Evolutionary conservation across 2,888 invertebrate genomes (phyloP).

Genomic region (Stomorhina lunata): DNA sequence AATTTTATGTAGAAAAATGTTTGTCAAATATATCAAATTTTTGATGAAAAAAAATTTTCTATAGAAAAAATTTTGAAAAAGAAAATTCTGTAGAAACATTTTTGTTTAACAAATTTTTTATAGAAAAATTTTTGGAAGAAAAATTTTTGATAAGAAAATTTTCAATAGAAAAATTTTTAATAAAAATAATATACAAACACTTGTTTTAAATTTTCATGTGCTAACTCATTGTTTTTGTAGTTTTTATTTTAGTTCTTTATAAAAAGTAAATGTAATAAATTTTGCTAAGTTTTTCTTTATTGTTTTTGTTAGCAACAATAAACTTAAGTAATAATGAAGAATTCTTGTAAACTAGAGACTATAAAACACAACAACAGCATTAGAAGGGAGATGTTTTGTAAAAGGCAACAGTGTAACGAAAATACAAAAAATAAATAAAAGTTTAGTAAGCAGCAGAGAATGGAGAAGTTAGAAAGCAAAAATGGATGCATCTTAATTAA

Average conservation of each 20-base stretch:
- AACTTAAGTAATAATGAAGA: constrained; percentile 40
- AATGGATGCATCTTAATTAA: constrained; percentile 46
- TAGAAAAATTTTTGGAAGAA: too few relatives aligned
- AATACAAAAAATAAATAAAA: not conserved
- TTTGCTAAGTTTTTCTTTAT: constrained; percentile 2
- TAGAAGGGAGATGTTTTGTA: too few relatives aligned
- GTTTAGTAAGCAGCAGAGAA: not conserved
- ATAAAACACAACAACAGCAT: constrained; percentile 16
- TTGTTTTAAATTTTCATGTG: not conserved
- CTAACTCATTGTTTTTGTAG: not conserved
- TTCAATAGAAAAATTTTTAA: too few relatives aligned
- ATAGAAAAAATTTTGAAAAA: too few relatives aligned
- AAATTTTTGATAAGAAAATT: too few relatives aligned
- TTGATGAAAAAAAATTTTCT: too few relatives aligned
- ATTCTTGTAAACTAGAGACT: constrained; percentile 36
- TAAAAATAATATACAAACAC: not conserved
- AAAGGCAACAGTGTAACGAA: constrained; percentile 13
- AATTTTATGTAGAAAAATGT: too few relatives aligned
- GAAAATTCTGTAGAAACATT: too few relatives aligned
- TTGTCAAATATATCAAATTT: too few relatives aligned
- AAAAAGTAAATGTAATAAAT: constrained; percentile 38
- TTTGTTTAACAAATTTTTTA: too few relatives aligned
- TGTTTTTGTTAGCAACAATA: constrained; percentile 33
- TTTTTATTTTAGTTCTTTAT: constrained; percentile 5
- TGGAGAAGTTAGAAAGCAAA: not conserved